A percentile compares a stretch with the other conserved stretches of the same genome.
phyloP scores from a whole-genome alignment of 1,140 invertebrate genomes.

The Saccostrea glomerata region DNA sequence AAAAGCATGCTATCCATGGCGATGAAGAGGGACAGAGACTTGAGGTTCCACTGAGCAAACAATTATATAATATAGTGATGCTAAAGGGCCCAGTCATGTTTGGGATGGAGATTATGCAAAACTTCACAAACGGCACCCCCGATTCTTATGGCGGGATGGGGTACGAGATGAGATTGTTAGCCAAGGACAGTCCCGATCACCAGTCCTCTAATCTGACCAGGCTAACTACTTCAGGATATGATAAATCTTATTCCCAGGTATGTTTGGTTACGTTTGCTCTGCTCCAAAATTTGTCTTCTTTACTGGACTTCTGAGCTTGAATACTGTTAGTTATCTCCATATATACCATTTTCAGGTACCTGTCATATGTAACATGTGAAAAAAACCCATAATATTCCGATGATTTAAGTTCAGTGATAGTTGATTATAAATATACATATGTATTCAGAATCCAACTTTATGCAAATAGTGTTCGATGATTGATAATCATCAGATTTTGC shows the following conservation, averaged over 20 bases:
- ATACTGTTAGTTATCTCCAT: too few relatives aligned
- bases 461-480: background rate
- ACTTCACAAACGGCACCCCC: background rate
- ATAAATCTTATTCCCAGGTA: background rate
- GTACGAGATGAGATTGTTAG: conserved; percentile 14
- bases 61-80: background rate
- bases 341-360: background rate
- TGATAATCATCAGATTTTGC: background rate
- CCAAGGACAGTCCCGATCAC: conserved; percentile 4
- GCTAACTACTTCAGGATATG: background rate
- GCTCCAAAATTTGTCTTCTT: too few relatives aligned
- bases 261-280: background rate
- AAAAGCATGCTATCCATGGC: background rate
- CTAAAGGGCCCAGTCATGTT: background rate
- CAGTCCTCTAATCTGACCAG: background rate
- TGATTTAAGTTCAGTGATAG: background rate
- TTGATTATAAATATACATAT: background rate
- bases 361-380: background rate
- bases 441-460: too few relatives aligned
- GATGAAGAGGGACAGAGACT: background rate
- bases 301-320: too few relatives aligned
- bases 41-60: background rate
- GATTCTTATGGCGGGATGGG: background rate
- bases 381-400: too few relatives aligned
- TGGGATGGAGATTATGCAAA: conserved; percentile 31